Evolutionary conservation across 1,140 invertebrate genomes (phyloP).

Genomic region (Vanessa atalanta): DNA sequence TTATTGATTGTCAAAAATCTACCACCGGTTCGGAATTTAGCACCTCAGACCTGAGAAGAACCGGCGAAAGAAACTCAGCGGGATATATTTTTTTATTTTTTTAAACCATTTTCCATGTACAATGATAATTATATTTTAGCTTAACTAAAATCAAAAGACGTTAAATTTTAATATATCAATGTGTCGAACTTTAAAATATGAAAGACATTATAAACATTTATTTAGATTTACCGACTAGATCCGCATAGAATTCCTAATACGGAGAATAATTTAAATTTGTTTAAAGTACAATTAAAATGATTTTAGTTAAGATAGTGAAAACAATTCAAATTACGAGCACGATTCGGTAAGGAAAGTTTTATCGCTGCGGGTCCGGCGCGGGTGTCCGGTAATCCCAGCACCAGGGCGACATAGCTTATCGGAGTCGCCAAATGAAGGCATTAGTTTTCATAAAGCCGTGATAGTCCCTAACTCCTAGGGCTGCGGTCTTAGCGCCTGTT

Average conservation of each 20-base stretch:
- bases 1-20: too few species aligned
- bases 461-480: conserved; percentile 42
- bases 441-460: conserved; percentile 65
- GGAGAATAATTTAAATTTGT: background rate
- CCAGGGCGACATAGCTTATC: conserved; percentile 59
- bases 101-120: too few species aligned
- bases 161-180: too few species aligned
- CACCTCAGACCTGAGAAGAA: too few species aligned
- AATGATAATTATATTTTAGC: too few species aligned
- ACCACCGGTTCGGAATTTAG: too few species aligned
- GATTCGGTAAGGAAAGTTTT: conserved; percentile 32
- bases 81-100: too few species aligned
- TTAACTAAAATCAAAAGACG: too few species aligned
- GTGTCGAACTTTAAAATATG: too few species aligned
- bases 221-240: background rate
- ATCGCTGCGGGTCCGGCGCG: conserved; percentile 37
- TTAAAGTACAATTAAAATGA: conserved; percentile 7
- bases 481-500: conserved; percentile 11
- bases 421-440: conserved; percentile 61
- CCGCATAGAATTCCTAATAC: background rate
- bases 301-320: conserved; percentile 14
- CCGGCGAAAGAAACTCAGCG: too few species aligned
- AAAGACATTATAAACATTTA: background rate
- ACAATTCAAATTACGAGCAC: conserved; percentile 28
- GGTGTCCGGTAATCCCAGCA: conserved; percentile 40